These are phyloP conservation scores for Meloidogyne hapla DNA, from an alignment of 1,140 invertebrate genomes.

Conservation along the genomic window DNA sequence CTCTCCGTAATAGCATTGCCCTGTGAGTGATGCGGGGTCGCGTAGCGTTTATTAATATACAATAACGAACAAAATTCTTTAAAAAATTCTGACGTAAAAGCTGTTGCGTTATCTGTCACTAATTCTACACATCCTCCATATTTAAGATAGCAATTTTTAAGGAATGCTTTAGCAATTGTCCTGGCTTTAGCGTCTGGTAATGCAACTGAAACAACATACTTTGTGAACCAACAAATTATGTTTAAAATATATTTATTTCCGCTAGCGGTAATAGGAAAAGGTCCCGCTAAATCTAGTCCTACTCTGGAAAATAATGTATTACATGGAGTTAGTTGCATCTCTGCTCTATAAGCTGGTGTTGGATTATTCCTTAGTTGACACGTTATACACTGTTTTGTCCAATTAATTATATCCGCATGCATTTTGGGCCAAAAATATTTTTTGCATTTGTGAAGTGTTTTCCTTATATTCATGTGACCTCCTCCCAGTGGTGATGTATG, in stretches of 20 bases:
- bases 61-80: conserved; percentile 12
- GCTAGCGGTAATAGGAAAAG: conserved; percentile 13
- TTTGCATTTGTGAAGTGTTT: conserved; percentile 20
- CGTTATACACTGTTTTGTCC: conserved; percentile 14
- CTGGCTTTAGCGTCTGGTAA: conserved; percentile 17
- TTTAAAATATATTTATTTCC: conserved; percentile 31
- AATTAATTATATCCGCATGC: conserved; percentile 1
- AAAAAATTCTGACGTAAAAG: conserved; percentile 17
- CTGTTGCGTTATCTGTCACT: conserved; percentile 15
- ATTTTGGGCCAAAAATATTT: conserved; percentile 19
- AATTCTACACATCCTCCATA: conserved; percentile 17
- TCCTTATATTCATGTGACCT: conserved; percentile 19
- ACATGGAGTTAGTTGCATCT: conserved; percentile 10
- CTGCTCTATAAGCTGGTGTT: conserved; percentile 3
- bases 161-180: conserved; percentile 13
- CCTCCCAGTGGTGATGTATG: conserved; percentile 17
- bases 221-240: conserved; percentile 27
- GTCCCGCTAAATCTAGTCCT: conserved; percentile 21
- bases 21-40: not conserved
- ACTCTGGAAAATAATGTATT: conserved; percentile 9
- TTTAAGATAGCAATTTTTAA: conserved; percentile 16
- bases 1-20: conserved; percentile 12
- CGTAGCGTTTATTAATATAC: conserved; percentile 8
- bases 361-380: conserved; percentile 24
- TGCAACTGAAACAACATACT: conserved; percentile 25